Evolutionary conservation across 2,888 invertebrate species (phyloP).

Genomic region (Agonopterix arenella): DNA sequence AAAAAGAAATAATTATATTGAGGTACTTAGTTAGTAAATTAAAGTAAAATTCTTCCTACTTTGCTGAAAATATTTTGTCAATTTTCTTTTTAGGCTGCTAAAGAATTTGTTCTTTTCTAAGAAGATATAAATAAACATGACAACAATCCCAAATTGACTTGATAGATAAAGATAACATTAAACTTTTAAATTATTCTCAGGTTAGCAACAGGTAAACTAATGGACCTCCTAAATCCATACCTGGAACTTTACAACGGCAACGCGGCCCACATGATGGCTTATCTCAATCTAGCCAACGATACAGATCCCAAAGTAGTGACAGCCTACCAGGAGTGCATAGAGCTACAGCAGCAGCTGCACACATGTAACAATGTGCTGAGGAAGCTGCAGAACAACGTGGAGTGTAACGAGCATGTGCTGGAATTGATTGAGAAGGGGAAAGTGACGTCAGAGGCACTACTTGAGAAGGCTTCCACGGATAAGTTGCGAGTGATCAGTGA

Average conservation of each 20-base stretch:
- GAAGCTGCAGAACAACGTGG: conserved; percentile 80
- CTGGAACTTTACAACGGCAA: conserved; percentile 88
- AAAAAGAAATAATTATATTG: too few relatives aligned
- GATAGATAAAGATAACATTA: too few relatives aligned
- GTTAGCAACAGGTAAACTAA: conserved; percentile 89
- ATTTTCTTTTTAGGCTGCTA: too few relatives aligned
- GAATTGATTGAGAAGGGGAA: conserved; percentile 45
- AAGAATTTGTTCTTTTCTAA: too few relatives aligned
- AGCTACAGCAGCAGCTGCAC: conserved; percentile 93
- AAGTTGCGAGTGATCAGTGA: conserved; percentile 90
- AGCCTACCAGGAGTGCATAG: conserved; percentile 86
- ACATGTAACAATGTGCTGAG: conserved; percentile 86
- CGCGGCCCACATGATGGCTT: conserved; percentile 89
- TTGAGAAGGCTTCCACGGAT: conserved; percentile 84
- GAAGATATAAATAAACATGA: too few relatives aligned
- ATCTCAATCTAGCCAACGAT: conserved; percentile 81
- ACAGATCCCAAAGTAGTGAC: conserved; percentile 72
- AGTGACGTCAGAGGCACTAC: conserved; percentile 53
- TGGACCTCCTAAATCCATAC: conserved; percentile 86
- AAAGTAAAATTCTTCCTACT: too few relatives aligned
- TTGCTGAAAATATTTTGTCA: too few relatives aligned
- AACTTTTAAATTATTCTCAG: conserved; percentile 65
- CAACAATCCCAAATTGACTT: too few relatives aligned
- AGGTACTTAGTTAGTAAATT: too few relatives aligned
- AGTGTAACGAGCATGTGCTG: conserved; percentile 44